These are phyloP conservation scores for Podarcis lilfordi DNA, from an alignment of 2,797 vertebrate species.

Conservation along the genomic window DNA sequence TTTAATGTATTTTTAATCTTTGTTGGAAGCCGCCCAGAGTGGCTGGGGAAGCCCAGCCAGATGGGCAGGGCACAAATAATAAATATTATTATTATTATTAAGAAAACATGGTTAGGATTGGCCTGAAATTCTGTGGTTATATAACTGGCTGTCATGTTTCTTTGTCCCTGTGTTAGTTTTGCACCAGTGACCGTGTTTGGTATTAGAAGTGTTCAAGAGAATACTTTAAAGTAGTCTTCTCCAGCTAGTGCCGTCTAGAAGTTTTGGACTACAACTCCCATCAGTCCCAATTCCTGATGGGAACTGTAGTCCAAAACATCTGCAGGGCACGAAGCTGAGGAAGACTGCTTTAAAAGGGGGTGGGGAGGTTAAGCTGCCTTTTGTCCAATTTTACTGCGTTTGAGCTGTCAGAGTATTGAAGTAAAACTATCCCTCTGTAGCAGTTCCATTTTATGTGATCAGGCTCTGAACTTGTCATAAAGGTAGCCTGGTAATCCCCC, in stretches of 20 bases:
- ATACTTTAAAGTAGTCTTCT: not conserved
- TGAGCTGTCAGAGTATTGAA: constrained; percentile 3
- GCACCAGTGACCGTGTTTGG: not conserved
- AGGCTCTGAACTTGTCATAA: constrained; percentile 25
- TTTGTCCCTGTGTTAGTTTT: not conserved
- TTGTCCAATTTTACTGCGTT: not conserved
- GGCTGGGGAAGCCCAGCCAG: too few relatives aligned
- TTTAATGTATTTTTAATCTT: too few relatives aligned
- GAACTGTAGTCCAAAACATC: too few relatives aligned
- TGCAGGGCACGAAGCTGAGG: not conserved
- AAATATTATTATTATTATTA: too few relatives aligned
- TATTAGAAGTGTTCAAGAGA: not conserved
- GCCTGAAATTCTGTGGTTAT: not conserved
- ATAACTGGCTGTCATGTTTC: not conserved
- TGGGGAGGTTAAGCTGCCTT: not conserved
- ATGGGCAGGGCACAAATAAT: too few relatives aligned
- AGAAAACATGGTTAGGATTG: not conserved
- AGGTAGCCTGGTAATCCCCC: constrained; percentile 25
- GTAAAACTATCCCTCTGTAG: not conserved
- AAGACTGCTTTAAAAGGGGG: too few relatives aligned
- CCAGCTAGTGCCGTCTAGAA: too few relatives aligned
- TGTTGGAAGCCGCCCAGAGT: too few relatives aligned
- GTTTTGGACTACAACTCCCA: too few relatives aligned
- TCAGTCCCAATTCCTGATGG: too few relatives aligned
- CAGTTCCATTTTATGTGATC: constrained; percentile 14